A percentile compares a stretch with the other conserved stretches of the same genome.
phyloP scores from a whole-genome alignment of 2,113 vertebrate genomes.

The Sclerurus mexicanus region DNA sequence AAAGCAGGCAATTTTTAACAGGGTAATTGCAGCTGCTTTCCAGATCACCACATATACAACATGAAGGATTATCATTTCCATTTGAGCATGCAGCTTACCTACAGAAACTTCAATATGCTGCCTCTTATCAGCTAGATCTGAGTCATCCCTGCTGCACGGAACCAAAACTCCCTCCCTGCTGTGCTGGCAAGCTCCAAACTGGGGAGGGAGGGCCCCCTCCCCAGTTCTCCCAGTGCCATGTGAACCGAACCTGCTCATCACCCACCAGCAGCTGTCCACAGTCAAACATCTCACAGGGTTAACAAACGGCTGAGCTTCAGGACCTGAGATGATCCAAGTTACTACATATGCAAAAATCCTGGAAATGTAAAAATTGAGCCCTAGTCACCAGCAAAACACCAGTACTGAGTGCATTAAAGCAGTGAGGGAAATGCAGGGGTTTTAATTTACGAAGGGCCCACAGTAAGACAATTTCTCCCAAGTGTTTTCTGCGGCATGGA shows the following conservation, averaged over 20 bases:
- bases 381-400: background rate
- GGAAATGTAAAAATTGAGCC: background rate
- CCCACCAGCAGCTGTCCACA: background rate
- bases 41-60: background rate
- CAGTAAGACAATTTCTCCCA: background rate
- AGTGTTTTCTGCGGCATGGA: slow-evolving; percentile 6
- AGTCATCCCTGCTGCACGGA: background rate
- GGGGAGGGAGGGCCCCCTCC: background rate
- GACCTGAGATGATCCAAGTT: background rate
- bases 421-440: background rate
- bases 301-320: background rate
- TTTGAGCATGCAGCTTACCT: background rate
- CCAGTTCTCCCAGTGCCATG: background rate
- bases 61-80: background rate
- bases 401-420: background rate
- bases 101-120: background rate
- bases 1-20: background rate
- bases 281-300: background rate
- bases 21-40: background rate
- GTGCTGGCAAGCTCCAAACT: background rate
- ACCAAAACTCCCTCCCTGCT: background rate
- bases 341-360: accelerated
- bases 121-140: background rate
- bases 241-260: background rate
- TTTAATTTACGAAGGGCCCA: background rate